These are phyloP conservation scores for Patella depressa DNA, from an alignment of 2,888 invertebrate genomes.

Conservation along the genomic window DNA sequence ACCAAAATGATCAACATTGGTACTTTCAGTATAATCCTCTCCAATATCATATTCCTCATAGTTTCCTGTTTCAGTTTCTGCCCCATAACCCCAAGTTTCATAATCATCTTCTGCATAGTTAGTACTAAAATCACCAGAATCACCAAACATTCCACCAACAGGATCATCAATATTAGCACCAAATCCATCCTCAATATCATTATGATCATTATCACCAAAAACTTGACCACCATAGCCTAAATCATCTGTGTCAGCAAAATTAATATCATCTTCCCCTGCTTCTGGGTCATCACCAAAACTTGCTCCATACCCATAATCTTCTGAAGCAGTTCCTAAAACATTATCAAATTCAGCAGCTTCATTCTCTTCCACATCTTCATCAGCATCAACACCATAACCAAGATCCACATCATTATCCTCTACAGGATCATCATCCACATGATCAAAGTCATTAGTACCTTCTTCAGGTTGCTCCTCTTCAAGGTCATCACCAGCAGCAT, in stretches of 20 bases:
- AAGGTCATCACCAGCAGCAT: slow-evolving; percentile 14
- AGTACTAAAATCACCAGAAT: not conserved
- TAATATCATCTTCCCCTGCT: not conserved
- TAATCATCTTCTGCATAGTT: slow-evolving; percentile 4
- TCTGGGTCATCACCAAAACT: slow-evolving; percentile 10
- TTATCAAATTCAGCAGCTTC: slow-evolving; percentile 30
- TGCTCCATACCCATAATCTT: slow-evolving; percentile 7
- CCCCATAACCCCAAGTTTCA: slow-evolving; percentile 6
- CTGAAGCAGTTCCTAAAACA: slow-evolving; percentile 6
- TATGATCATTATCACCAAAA: not conserved
- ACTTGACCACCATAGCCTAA: slow-evolving; percentile 8
- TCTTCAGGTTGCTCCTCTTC: slow-evolving; percentile 17
- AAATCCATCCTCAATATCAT: slow-evolving; percentile 7
- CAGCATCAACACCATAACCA: slow-evolving; percentile 32
- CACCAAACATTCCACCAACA: not conserved
- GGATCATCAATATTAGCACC: not conserved
- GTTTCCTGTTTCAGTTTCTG: not conserved
- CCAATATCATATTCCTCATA: not conserved
- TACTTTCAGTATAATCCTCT: not conserved
- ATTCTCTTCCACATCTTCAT: slow-evolving; percentile 29
- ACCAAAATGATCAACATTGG: slow-evolving; percentile 1
- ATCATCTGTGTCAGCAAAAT: slow-evolving; percentile 3
- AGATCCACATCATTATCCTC: slow-evolving; percentile 35
- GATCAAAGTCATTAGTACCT: slow-evolving; percentile 8
- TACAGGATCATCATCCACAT: slow-evolving; percentile 28